Base-by-base conservation (phyloP, 2,888 invertebrate genomes). In the Cryptocephalus primarius region DNA sequence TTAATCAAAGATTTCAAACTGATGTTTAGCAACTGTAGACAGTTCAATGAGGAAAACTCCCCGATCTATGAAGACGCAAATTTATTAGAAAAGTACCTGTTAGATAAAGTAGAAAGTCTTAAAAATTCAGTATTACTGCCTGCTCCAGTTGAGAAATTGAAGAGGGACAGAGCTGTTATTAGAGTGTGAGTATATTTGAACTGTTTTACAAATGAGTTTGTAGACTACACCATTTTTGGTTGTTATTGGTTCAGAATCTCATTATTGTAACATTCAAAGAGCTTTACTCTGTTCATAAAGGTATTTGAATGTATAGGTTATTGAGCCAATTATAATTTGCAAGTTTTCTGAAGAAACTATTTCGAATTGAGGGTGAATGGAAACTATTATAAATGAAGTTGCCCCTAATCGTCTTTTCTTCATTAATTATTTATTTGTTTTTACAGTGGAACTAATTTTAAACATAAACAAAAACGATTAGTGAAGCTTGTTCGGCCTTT, bases 21-120 rank as follows among this genome's bases (percentile, higher is more conserved):
- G n/a, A 95, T 99, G 95, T 97, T 99, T 70, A 82, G 84, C 48
- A 99, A 99, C 72, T 97, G 97, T 62, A 86, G 94, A 0, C 88
- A 89, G 57, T 99, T 92, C 70, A 99, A 99, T 67, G 96, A 97
- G 69, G 90, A 95, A 69, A 87, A 89, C 9, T 97, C 96, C 0
- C 82, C 87, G 66, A 94, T 99, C 55, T 95, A 91, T 62, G 90
- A 93, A 59, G 96, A 96, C 72, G 94, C 96, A 2, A 88, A 84
- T 61, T 79, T 84, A 32, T 73, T 97, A 45, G 94, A 96, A 64
- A 82, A 83, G 52, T 82, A 89, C 8, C 73, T 96, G 53, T 82
- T 82, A 66, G 88, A 88, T 48, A 90, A 88, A 67, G 75, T 91
- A 0, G 83, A 87, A 31, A 80, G 82, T 40, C 48, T 44, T 12